Percentiles rank a stretch among this genome's conserved stretches.
Conservation (phyloP, 1,140 invertebrate genomes). For the Euwallacea similis region DNA sequence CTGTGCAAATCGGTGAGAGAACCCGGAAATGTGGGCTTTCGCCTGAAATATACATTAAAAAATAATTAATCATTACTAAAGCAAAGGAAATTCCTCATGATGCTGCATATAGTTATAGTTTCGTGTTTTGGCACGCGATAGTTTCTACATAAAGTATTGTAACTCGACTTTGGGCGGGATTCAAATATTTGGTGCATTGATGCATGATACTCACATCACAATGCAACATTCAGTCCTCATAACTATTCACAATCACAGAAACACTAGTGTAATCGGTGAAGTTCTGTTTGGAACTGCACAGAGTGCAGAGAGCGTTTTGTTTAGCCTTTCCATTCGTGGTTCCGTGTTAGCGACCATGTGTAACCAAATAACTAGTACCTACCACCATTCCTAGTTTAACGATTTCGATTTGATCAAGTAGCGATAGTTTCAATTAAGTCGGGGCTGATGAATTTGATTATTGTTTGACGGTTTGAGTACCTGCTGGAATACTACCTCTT, state of each 20-base stretch:
- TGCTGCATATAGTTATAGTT: no score
- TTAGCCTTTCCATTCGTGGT: constrained; percentile 48
- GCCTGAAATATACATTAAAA: constrained; percentile 38
- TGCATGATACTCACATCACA: constrained; percentile 10
- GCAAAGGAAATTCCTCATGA: no score
- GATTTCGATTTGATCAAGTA: not conserved
- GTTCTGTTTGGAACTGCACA: constrained; percentile 23
- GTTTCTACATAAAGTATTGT: no score
- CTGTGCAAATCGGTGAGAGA: constrained; percentile 51
- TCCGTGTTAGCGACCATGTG: constrained; percentile 49
- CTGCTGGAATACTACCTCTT: not conserved
- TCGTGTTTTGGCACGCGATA: no score
- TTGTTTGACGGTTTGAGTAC: not conserved
- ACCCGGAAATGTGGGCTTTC: constrained; percentile 48
- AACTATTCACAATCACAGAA: constrained; percentile 1
- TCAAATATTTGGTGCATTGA: no score
- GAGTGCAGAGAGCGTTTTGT: constrained; percentile 34
- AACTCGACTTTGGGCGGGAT: no score
- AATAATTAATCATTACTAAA: no score
- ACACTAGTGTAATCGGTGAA: constrained; percentile 8
- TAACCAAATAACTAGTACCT: constrained; percentile 42
- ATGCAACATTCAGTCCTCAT: constrained; percentile 11
- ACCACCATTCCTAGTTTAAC: not conserved
- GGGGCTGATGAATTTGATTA: no score
- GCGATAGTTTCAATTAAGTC: constrained; percentile 9